phyloP scores from a whole-genome alignment of 1,140 invertebrate genomes.

The Rhagoletis pomonella region DNA sequence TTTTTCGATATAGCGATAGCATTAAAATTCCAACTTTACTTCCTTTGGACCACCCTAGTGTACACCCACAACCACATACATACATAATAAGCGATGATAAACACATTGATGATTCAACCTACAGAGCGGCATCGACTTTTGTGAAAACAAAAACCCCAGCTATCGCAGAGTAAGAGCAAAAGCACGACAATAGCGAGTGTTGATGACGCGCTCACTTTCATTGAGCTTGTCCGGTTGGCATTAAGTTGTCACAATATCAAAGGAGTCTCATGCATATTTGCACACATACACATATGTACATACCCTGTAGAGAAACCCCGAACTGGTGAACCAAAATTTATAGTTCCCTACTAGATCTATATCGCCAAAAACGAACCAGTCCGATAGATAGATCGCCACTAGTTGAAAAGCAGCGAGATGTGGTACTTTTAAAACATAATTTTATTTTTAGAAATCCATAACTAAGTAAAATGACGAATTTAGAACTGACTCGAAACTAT shows the following conservation, averaged over 20 bases:
- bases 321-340: too few species aligned
- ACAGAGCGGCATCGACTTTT: background rate
- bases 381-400: too few species aligned
- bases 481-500: too few species aligned
- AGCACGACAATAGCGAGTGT: constrained; percentile 28
- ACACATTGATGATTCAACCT: constrained; percentile 27
- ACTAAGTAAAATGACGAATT: background rate
- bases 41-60: too few species aligned
- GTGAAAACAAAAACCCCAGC: constrained; percentile 18
- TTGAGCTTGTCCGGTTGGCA: constrained; percentile 51
- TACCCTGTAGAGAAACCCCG: too few species aligned
- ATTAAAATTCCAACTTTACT: too few species aligned
- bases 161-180: background rate
- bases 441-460: background rate
- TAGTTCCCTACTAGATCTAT: too few species aligned
- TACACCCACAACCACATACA: background rate
- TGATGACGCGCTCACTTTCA: constrained; percentile 47
- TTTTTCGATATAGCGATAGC: too few species aligned
- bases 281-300: background rate
- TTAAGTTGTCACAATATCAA: constrained; percentile 49
- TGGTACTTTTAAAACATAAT: too few species aligned
- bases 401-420: too few species aligned
- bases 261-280: background rate
- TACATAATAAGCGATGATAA: background rate
- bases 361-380: too few species aligned